Evolutionary conservation across 2,888 invertebrate genomes (phyloP).

Genomic region (Neoscelio sp.): DNA sequence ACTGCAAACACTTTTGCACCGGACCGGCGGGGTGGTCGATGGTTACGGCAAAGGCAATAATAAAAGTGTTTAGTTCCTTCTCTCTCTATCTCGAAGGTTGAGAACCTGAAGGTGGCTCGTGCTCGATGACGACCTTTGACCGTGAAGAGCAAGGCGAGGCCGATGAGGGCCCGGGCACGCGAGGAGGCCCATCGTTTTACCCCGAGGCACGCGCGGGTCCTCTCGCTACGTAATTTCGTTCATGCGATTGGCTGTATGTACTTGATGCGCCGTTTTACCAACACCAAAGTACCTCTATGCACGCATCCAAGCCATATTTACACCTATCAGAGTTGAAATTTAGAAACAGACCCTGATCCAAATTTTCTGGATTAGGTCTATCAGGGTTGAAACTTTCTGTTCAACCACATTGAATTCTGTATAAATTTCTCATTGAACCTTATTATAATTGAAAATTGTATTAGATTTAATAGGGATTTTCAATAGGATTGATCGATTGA

Average conservation of each 20-base stretch:
- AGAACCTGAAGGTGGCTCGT: constrained; percentile 82
- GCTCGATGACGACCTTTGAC: constrained; percentile 82
- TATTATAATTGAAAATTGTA: no score
- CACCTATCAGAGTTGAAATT: no score
- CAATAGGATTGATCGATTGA: no score
- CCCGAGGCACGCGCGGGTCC: constrained; percentile 81
- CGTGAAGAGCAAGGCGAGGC: constrained; percentile 79
- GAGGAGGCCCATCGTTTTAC: constrained; percentile 78
- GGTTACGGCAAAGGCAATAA: no score
- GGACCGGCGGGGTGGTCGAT: constrained; percentile 50
- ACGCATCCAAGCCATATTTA: constrained; percentile 37
- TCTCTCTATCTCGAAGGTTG: constrained; percentile 70
- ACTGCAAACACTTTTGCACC: constrained; percentile 38
- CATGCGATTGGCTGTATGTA: constrained; percentile 74
- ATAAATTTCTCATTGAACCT: no score
- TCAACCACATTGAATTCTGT: no score
- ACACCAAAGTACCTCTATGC: constrained; percentile 30
- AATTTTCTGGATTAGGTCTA: no score
- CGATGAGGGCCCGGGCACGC: constrained; percentile 78
- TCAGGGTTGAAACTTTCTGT: no score
- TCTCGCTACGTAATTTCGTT: constrained; percentile 72
- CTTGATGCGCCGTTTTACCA: constrained; percentile 48
- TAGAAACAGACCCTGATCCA: no score
- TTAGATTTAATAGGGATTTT: no score
- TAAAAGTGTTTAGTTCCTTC: constrained; percentile 45